Percentiles rank a stretch among this genome's conserved stretches.
These are phyloP conservation scores for Ephestia elutella DNA, from an alignment of 1,140 invertebrate genomes.

Conservation along the genomic window DNA sequence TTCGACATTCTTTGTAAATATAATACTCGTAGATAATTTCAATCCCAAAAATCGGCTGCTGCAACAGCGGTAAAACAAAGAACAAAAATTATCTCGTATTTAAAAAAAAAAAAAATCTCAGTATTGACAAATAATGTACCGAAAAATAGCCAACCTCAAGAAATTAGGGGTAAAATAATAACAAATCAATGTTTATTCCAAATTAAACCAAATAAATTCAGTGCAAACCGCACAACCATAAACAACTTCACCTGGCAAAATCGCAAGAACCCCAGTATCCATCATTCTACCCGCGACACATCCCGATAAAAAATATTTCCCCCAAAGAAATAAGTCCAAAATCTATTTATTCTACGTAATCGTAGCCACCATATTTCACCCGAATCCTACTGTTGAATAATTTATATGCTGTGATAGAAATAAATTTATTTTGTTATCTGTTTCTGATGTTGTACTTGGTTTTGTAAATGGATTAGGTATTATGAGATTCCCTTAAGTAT, in stretches of 20 bases:
- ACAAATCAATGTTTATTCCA: background rate
- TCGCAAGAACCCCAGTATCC: slow-evolving; percentile 12
- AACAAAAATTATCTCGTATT: too few species aligned
- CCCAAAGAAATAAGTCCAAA: slow-evolving; percentile 9
- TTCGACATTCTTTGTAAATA: too few species aligned
- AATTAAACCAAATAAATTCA: slow-evolving; percentile 9
- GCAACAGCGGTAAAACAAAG: too few species aligned
- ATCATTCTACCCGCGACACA: slow-evolving; percentile 12
- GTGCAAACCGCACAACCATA: background rate
- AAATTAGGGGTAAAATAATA: background rate
- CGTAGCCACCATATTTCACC: slow-evolving; percentile 33
- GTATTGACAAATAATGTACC: too few species aligned
- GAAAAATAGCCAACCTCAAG: too few species aligned
- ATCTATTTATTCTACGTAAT: slow-evolving; percentile 30
- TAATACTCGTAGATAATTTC: too few species aligned
- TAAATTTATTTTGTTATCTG: slow-evolving; percentile 37
- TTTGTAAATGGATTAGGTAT: background rate
- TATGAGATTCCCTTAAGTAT: background rate
- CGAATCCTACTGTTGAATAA: slow-evolving; percentile 30
- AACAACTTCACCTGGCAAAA: background rate
- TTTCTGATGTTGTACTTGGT: background rate
- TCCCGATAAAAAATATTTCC: slow-evolving; percentile 7
- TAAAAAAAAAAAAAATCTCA: too few species aligned
- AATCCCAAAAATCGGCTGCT: too few species aligned
- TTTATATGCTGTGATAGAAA: slow-evolving; percentile 36